A percentile compares a stretch with the other conserved stretches of the same genome.
These are phyloP conservation scores for Phaonia tiefii DNA, from an alignment of 2,888 invertebrate genomes.

Conservation along the genomic window DNA sequence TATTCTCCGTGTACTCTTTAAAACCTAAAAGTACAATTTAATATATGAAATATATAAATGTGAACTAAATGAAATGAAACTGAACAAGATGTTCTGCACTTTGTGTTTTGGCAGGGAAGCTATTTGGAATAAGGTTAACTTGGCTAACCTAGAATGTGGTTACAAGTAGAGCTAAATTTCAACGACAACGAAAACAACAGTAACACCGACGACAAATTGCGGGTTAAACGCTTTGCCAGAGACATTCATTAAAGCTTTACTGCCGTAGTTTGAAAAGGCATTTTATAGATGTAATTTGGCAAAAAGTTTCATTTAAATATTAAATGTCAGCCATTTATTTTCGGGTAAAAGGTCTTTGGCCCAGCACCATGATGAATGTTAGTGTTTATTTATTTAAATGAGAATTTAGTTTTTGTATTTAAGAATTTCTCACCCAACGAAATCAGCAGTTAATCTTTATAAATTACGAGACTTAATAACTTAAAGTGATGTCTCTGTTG, in stretches of 20 bases:
- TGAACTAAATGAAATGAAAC: not conserved
- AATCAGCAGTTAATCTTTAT: slow-evolving; percentile 42
- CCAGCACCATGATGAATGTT: slow-evolving; percentile 9
- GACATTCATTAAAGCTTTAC: slow-evolving; percentile 24
- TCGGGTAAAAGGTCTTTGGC: not conserved
- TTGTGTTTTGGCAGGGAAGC: slow-evolving; percentile 13
- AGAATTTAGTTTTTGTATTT: slow-evolving; percentile 20
- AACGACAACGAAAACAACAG: not conserved
- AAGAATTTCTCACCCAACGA: slow-evolving; percentile 3
- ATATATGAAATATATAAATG: too few species aligned
- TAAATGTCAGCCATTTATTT: slow-evolving; percentile 30
- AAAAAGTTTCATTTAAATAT: slow-evolving; percentile 36
- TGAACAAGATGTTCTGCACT: slow-evolving; percentile 33
- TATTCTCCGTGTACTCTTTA: too few species aligned
- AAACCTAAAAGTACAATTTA: too few species aligned
- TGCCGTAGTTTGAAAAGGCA: not conserved
- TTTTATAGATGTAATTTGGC: slow-evolving; percentile 9
- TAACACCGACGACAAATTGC: not conserved
- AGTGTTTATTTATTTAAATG: slow-evolving; percentile 17
- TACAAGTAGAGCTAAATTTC: slow-evolving; percentile 15
- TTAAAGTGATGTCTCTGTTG: too few species aligned
- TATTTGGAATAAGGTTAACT: slow-evolving; percentile 34
- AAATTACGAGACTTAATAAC: slow-evolving; percentile 14
- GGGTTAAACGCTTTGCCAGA: slow-evolving; percentile 17
- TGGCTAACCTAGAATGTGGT: slow-evolving; percentile 28